phyloP scores from a whole-genome alignment of 1,140 invertebrate genomes.

The Sitobion miscanthi region DNA sequence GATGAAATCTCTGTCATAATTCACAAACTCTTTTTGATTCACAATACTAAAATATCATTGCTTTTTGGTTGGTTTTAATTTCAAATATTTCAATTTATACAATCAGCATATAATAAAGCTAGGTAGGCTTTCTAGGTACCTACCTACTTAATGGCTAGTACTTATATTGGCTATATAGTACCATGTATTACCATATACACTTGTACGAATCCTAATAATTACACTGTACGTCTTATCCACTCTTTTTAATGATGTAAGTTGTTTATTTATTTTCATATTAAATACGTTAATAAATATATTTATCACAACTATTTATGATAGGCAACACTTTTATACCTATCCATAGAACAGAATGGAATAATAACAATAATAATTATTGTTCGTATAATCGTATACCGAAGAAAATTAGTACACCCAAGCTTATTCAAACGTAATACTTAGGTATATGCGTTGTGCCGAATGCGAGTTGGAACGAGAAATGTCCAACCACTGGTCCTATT shows the following conservation, averaged over 20 bases:
- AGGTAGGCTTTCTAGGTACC: not conserved
- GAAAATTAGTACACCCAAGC: not conserved
- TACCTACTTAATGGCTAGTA: too few species aligned
- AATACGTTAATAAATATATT: not conserved
- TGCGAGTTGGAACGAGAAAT: not conserved
- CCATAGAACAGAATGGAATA: not conserved
- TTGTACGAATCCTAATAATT: not conserved
- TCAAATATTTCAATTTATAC: not conserved
- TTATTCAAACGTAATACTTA: not conserved
- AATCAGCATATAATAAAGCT: not conserved
- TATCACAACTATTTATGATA: not conserved
- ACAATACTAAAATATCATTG: not conserved
- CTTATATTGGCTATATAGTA: too few species aligned
- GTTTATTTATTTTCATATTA: not conserved
- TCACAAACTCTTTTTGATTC: too few species aligned
- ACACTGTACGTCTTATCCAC: not conserved
- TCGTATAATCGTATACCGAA: not conserved
- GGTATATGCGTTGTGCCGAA: too few species aligned
- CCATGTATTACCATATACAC: not conserved
- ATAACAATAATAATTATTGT: not conserved
- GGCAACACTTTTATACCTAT: not conserved
- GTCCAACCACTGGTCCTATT: not conserved
- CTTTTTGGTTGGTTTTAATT: not conserved
- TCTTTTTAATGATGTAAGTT: not conserved
- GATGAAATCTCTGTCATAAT: too few species aligned